Base-by-base conservation (phyloP, 2,888 invertebrate species). In the Teinopalpus imperialis region DNA sequence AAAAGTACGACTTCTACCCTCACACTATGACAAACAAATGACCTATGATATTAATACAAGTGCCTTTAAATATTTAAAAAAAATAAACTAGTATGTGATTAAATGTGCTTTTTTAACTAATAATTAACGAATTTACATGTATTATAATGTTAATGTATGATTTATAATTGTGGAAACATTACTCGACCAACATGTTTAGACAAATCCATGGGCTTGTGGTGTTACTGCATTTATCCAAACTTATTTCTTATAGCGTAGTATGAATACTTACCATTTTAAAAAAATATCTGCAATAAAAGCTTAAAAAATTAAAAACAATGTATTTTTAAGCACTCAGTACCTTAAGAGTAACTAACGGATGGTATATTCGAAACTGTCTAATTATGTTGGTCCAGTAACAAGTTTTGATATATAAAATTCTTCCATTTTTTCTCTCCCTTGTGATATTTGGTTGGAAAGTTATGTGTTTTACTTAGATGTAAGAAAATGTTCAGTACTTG, bases 401-500 rank as follows among this genome's bases (percentile, higher is more conserved):
- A 31, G 40, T 23, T 31, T 35, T 35, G 27, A 60, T 58, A 54
- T 56, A 53, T 44, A 58, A 43, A 44, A 59, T 57, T 69, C 74
- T 74, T 74, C 74, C 74, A 72, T 57, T 54, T 48, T 61, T 53
- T 42, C 51, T 29, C 26, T 18, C 57, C 51, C 55, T 49, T 74
- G 72, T 74, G 72, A 74, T 74, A 71, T 66, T 61, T 61, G 54
- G 56, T 61, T 59, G 56, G 53, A 54, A 51, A 37, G 36, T 34
- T 34, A 34, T 57, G 51, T 43, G 32, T 36, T 43, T 54, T 56
- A 31, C 46, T 51, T 51, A 43, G 30, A 21, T 45, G 30, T 42
- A 42, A 49, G 42, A 47, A 43, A 6, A 27, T 41, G 51, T 50
- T 48, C 8, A 1, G 20, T 12, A 30, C 26, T 16, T 1, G 26